These are phyloP conservation scores for Drosophila repletoides DNA, from an alignment of 1,140 invertebrate genomes.

Conservation along the genomic window DNA sequence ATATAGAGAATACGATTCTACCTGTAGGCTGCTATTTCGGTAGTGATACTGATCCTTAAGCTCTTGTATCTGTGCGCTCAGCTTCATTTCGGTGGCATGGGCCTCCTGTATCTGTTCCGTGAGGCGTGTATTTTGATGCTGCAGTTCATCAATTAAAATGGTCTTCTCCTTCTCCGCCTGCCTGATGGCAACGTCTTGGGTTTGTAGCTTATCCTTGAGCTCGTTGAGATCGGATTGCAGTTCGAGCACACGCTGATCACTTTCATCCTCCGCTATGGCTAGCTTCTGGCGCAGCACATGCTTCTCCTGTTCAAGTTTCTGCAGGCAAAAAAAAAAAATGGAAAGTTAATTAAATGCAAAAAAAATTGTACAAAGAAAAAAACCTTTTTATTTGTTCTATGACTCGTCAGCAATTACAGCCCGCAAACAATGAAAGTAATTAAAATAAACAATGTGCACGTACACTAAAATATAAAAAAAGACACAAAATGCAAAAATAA, in stretches of 20 bases:
- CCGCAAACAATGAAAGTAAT: slow-evolving; percentile 65
- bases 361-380: background rate
- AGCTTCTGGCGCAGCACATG: slow-evolving; percentile 92
- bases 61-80: slow-evolving; percentile 90
- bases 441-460: slow-evolving; percentile 62
- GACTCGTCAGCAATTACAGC: slow-evolving; percentile 48
- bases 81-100: slow-evolving; percentile 90
- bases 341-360: slow-evolving; percentile 61
- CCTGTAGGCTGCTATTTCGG: slow-evolving; percentile 89
- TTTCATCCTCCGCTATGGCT: slow-evolving; percentile 92
- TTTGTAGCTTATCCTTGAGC: slow-evolving; percentile 86
- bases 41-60: slow-evolving; percentile 92
- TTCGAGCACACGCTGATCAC: slow-evolving; percentile 93
- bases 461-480: slow-evolving; percentile 28
- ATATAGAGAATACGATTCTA: too few relatives aligned
- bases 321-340: slow-evolving; percentile 62
- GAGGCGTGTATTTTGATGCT: slow-evolving; percentile 94
- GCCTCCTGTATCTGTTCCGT: slow-evolving; percentile 94
- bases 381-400: slow-evolving; percentile 63
- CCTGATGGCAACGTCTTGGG: slow-evolving; percentile 83
- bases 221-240: slow-evolving; percentile 93
- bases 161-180: slow-evolving; percentile 91
- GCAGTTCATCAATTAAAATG: slow-evolving; percentile 92
- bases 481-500: background rate
- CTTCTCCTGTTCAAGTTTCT: slow-evolving; percentile 97